Evolutionary conservation across 2,888 invertebrate species (phyloP).

Genomic region (Lepidonotus clava): DNA sequence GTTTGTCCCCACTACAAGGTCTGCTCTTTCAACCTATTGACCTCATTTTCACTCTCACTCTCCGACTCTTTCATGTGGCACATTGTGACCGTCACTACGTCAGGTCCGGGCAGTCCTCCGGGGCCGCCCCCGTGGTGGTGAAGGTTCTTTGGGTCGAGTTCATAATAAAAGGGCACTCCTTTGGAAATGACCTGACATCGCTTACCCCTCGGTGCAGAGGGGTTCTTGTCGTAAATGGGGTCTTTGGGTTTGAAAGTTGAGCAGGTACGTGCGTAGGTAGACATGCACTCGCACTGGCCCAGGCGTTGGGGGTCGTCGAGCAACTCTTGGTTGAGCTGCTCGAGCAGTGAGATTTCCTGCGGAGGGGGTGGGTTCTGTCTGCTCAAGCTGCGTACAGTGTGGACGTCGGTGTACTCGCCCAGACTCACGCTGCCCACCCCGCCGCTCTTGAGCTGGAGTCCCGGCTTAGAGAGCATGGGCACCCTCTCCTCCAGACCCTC

Average conservation of each 20-base stretch:
- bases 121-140: constrained; percentile 14
- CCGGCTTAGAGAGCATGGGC: constrained; percentile 54
- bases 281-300: constrained; percentile 48
- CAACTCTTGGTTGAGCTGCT: constrained; percentile 22
- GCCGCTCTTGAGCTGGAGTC: constrained; percentile 3
- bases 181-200: constrained; percentile 44
- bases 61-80: constrained; percentile 50
- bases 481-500: constrained; percentile 55
- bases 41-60: constrained; percentile 55
- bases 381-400: not conserved
- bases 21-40: constrained; percentile 55
- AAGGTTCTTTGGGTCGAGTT: constrained; percentile 49
- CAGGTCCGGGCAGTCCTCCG: constrained; percentile 38
- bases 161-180: constrained; percentile 47
- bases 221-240: constrained; percentile 50
- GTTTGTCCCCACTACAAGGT: constrained; percentile 29
- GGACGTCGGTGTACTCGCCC: constrained; percentile 56
- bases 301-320: constrained; percentile 3
- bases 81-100: constrained; percentile 45
- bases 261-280: constrained; percentile 51
- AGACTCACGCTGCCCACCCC: constrained; percentile 24
- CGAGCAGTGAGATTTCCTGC: constrained; percentile 34
- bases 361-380: not conserved
- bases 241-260: constrained; percentile 41
- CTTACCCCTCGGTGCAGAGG: not conserved